Evolutionary conservation across 2,888 invertebrate genomes (phyloP).

Genomic region (Cerceris ruficornis): DNA sequence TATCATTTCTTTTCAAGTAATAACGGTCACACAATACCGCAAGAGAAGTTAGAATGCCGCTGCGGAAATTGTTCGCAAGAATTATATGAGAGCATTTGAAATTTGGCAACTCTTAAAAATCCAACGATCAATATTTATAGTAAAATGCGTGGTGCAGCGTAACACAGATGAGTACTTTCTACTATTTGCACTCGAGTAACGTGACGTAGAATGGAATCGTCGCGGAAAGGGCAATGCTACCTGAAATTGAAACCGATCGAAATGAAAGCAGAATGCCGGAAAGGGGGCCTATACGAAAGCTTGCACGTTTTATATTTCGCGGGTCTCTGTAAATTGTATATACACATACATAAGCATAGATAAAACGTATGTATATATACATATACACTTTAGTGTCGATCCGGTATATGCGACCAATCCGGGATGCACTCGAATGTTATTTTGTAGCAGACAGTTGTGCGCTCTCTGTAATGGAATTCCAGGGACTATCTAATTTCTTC

Average conservation of each 20-base stretch:
- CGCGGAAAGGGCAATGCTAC: not conserved
- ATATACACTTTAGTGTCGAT: conserved; percentile 1
- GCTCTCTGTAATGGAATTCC: conserved; percentile 57
- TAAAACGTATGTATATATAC: not conserved
- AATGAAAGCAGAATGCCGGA: conserved; percentile 33
- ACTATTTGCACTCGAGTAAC: not conserved
- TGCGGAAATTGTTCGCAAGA: not conserved
- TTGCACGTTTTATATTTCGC: conserved; percentile 46
- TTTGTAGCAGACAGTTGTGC: conserved; percentile 38
- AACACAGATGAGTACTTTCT: not conserved
- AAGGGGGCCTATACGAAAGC: not conserved
- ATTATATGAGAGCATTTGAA: not conserved
- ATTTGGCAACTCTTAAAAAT: no score
- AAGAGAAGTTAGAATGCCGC: no score
- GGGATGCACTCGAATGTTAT: conserved; percentile 42
- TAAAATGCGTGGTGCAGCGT: not conserved
- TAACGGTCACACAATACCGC: no score
- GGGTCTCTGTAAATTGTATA: conserved; percentile 6
- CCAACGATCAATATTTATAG: not conserved
- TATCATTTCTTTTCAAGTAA: no score
- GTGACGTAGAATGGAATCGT: not conserved
- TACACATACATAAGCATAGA: not conserved
- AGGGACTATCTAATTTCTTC: conserved; percentile 61
- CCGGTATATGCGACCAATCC: not conserved
- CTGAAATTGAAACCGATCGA: conserved; percentile 43